Evolutionary conservation across 2,797 vertebrate genomes (phyloP), one percentile per base, ranked within the genome.

Genomic region (Clarias platycephalus): DNA sequence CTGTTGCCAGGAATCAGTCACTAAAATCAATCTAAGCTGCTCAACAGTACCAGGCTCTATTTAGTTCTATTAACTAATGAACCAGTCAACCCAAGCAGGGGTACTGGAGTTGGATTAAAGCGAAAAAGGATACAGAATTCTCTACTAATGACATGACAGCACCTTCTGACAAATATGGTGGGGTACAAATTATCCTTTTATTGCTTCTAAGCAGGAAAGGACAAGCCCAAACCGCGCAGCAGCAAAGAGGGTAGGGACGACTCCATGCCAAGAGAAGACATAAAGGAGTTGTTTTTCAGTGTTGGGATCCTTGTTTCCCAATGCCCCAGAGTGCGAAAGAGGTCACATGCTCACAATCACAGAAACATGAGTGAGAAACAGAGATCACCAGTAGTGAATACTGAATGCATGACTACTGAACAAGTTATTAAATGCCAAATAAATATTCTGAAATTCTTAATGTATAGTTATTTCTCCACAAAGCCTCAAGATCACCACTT

Each of bases 181-280:
- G 62, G 91, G 92, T 93, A 91, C 91, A 93, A 93, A 95, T 94
- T 89, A 94, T 91, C 88, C 81, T 90, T 93, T 94, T 91, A 93
- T 92, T 90, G 91, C 89, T 92, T 91, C 90, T 91, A 89, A 92
- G 91, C 90, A 89, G 90, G 89, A 91, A 90, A 93, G 91, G 89
- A 91, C 92, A 92, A 90, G 88, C 88, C 90, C 89, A 58, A 83
- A 90, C 90, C 88, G 86, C 86, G 77, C 80, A 91, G 90, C 72
- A 87, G 87, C 22, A 80, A 82, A 72, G 62, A 67, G 81, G 82
- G 83, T 75, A 76, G 68, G 31, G 75, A 85, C 82, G 75, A 85
- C 82, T 81, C 81, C 90, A 88, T 91, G 89, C 89, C 90, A 86
- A 88, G 83, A 79, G 55, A 76, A 85, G 80, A 77, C 83, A 77